These are phyloP conservation scores for Acrocera orbiculus DNA, from an alignment of 2,888 invertebrate species.

Conservation along the genomic window DNA sequence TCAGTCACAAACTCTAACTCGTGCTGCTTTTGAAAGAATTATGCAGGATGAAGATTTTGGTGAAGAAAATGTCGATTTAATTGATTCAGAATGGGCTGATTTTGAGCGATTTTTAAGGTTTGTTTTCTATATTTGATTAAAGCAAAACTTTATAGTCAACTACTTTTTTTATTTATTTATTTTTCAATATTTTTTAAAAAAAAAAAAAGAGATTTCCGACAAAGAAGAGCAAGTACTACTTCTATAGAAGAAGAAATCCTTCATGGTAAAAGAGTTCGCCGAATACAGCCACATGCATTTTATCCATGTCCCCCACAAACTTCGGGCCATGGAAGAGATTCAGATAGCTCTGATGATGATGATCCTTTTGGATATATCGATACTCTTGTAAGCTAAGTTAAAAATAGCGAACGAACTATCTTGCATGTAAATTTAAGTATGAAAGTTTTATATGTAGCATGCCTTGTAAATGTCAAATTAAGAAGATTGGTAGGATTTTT, in stretches of 20 bases:
- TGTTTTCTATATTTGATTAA: background rate
- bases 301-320: conserved; percentile 28
- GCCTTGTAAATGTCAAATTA: too few relatives aligned
- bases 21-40: conserved; percentile 19
- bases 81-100: conserved; percentile 31
- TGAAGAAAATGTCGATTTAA: conserved; percentile 29
- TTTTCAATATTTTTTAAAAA: conserved; percentile 2
- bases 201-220: conserved; percentile 23
- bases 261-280: conserved; percentile 21
- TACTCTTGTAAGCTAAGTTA: conserved; percentile 26
- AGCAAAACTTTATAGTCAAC: background rate
- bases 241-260: conserved; percentile 27
- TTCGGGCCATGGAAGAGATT: conserved; percentile 21
- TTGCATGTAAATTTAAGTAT: conserved; percentile 2
- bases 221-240: conserved; percentile 23
- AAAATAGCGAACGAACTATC: too few relatives aligned
- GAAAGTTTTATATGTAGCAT: too few relatives aligned
- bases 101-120: conserved; percentile 25
- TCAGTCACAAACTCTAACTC: too few relatives aligned
- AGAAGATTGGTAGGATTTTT: too few relatives aligned
- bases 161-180: background rate
- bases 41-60: conserved; percentile 30
- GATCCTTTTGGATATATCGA: conserved; percentile 30
- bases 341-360: conserved; percentile 25
- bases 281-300: conserved; percentile 27